Percentiles rank a stretch among this genome's conserved stretches.
Conservation (phyloP, 2,113 vertebrate genomes). For the Orcinus orca region DNA sequence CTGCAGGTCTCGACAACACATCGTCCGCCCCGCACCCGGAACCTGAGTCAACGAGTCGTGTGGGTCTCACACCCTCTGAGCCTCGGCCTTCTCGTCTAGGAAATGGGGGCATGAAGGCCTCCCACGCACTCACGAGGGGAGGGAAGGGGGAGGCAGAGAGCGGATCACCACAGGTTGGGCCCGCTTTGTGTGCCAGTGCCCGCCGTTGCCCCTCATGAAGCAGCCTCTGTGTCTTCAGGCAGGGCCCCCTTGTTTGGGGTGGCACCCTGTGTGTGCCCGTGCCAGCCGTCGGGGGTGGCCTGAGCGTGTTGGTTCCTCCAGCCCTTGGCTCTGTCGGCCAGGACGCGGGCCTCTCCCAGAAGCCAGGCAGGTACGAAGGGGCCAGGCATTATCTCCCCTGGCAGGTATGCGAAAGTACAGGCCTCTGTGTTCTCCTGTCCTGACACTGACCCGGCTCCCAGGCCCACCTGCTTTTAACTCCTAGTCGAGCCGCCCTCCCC, state of each 20-base stretch:
- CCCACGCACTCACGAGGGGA: fast-evolving
- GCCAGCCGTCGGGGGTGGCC: background rate
- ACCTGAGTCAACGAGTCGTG: background rate
- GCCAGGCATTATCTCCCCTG: background rate
- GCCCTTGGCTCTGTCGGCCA: background rate
- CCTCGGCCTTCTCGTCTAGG: background rate
- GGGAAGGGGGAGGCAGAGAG: background rate
- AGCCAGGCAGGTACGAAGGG: background rate
- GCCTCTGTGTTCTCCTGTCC: background rate
- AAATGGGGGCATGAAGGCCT: background rate
- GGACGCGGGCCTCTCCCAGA: background rate
- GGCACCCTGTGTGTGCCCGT: background rate
- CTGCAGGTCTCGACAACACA: background rate
- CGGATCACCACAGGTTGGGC: background rate
- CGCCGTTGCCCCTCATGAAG: background rate
- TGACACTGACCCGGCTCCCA: background rate
- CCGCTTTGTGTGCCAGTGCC: background rate
- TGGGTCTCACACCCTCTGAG: background rate
- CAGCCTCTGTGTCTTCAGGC: background rate
- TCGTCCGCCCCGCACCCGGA: background rate
- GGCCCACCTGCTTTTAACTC: background rate
- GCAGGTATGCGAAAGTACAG: background rate
- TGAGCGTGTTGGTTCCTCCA: background rate
- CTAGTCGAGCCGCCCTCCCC: background rate
- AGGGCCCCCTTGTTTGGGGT: background rate